Evolutionary conservation across 2,113 vertebrate species (phyloP).

Genomic region (Podarcis cretensis): DNA sequence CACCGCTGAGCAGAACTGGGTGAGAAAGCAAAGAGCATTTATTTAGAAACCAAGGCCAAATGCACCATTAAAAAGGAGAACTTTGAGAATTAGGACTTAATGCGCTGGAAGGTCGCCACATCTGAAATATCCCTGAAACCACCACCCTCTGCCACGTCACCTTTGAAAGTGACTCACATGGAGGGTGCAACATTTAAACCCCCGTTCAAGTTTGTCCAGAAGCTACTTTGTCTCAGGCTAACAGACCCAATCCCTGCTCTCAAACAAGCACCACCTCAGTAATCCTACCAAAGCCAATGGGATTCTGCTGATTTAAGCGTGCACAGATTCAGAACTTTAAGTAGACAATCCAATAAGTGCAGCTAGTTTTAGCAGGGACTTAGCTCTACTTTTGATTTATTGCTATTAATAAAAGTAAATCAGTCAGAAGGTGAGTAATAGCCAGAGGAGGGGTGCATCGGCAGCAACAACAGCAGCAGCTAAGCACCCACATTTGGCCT

Average conservation of each 20-base stretch:
- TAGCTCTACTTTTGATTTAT: neutral
- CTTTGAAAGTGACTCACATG: neutral
- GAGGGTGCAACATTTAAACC: neutral
- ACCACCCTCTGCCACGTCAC: neutral
- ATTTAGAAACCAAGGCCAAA: fast-evolving
- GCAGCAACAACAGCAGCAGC: conserved; percentile 5
- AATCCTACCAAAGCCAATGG: neutral
- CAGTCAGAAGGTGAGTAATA: neutral
- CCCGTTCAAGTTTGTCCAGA: neutral
- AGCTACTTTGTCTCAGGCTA: neutral
- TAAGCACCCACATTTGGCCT: too few relatives aligned
- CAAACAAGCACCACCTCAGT: neutral
- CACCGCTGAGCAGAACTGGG: conserved; percentile 81
- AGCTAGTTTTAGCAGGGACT: neutral
- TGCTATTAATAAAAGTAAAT: neutral
- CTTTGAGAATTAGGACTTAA: neutral
- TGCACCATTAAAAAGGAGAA: neutral
- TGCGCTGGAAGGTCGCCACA: neutral
- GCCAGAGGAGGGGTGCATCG: neutral
- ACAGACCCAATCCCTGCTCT: neutral
- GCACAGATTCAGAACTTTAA: neutral
- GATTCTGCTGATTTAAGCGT: neutral
- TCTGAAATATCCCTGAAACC: too few relatives aligned
- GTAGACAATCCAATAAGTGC: neutral
- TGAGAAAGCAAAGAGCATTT: conserved; percentile 40